phyloP scores from a whole-genome alignment of 1,140 invertebrate genomes.

The Oncopeltus fasciatus region DNA sequence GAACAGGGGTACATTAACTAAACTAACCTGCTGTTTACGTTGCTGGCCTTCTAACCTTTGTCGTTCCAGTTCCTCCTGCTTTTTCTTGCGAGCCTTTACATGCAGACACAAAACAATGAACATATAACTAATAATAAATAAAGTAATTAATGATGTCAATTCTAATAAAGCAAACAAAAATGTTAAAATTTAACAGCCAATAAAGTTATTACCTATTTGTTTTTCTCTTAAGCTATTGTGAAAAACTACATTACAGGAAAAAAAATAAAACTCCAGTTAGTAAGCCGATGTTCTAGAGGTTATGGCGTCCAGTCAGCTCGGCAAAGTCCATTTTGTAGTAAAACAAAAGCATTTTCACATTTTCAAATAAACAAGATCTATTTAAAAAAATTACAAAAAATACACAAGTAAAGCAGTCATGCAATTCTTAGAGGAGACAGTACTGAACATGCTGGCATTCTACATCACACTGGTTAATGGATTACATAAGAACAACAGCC shows the following conservation, averaged over 20 bases:
- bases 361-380: neutral
- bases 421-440: neutral
- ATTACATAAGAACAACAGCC: neutral
- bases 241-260: neutral
- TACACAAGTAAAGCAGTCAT: neutral
- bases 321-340: neutral
- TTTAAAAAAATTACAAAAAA: neutral
- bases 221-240: neutral
- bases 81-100: constrained; percentile 59
- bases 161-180: constrained; percentile 6
- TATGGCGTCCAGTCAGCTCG: neutral
- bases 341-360: neutral
- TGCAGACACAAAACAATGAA: constrained; percentile 21
- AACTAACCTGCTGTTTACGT: constrained; percentile 64
- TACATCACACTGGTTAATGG: neutral
- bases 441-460: neutral
- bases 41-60: constrained; percentile 69
- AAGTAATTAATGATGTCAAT: constrained; percentile 9
- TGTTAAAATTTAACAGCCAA: constrained; percentile 3
- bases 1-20: constrained; percentile 10
- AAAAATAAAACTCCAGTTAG: neutral
- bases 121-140: constrained; percentile 15
- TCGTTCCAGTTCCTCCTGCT: constrained; percentile 71
- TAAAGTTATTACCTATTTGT: neutral
- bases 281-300: constrained; percentile 2